phyloP scores from a whole-genome alignment of 2,888 invertebrate genomes.

The Ptychoptera albimana region DNA sequence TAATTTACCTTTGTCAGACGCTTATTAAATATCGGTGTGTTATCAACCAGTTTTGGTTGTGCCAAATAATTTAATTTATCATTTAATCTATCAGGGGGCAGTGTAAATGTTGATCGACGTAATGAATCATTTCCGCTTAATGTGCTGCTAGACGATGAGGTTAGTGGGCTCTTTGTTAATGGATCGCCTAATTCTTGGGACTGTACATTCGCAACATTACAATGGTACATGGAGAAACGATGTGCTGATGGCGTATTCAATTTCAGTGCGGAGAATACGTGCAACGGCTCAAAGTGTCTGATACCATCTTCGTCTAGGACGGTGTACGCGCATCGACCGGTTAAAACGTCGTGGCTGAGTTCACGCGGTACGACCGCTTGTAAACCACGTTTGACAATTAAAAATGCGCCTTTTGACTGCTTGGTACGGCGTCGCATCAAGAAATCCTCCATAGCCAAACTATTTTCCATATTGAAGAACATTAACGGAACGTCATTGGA shows the following conservation, averaged over 20 bases:
- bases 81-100: too few relatives aligned
- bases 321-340: constrained; percentile 58
- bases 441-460: constrained; percentile 62
- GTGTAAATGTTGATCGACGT: too few relatives aligned
- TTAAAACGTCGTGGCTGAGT: constrained; percentile 53
- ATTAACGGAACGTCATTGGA: constrained; percentile 56
- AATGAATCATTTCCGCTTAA: too few relatives aligned
- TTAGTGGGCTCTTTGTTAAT: too few relatives aligned
- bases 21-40: too few relatives aligned
- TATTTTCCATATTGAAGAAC: constrained; percentile 49
- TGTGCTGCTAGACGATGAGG: too few relatives aligned
- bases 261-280: constrained; percentile 54
- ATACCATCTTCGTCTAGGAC: constrained; percentile 63
- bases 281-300: constrained; percentile 57
- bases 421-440: constrained; percentile 37
- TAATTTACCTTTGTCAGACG: too few relatives aligned
- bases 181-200: too few relatives aligned
- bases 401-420: constrained; percentile 36
- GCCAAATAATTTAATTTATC: too few relatives aligned
- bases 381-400: constrained; percentile 56
- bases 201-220: constrained; percentile 29
- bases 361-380: constrained; percentile 65
- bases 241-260: constrained; percentile 44
- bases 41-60: too few relatives aligned
- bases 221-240: constrained; percentile 50